Conservation (phyloP, 2,888 invertebrate genomes). For the Caenorhabditis doughertyi region DNA sequence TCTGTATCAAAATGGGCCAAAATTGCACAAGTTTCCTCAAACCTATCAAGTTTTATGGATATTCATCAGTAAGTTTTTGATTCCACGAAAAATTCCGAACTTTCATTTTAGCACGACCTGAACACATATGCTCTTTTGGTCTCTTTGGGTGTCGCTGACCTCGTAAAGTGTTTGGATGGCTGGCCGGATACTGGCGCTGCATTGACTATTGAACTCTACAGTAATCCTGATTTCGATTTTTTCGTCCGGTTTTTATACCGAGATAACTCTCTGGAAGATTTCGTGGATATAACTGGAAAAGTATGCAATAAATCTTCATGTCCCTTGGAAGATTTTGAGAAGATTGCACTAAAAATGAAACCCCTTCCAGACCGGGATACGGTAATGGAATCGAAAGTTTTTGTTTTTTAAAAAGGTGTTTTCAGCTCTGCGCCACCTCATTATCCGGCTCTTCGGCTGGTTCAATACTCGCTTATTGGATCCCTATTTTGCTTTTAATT, state of each 20-base stretch:
- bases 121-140: constrained; percentile 66
- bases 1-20: constrained; percentile 11
- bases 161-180: constrained; percentile 50
- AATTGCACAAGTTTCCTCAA: constrained; percentile 54
- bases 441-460: not conserved
- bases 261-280: constrained; percentile 39
- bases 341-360: not conserved
- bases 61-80: constrained; percentile 66
- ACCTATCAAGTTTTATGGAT: constrained; percentile 67
- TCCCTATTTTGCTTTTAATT: not conserved
- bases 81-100: not conserved
- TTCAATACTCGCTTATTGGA: not conserved
- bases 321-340: constrained; percentile 16
- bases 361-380: constrained; percentile 43
- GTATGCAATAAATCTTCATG: constrained; percentile 34
- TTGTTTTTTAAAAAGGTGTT: not conserved
- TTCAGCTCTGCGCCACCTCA: constrained; percentile 38
- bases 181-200: constrained; percentile 66
- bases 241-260: constrained; percentile 65
- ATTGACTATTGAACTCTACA: constrained; percentile 64
- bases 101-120: constrained; percentile 60
- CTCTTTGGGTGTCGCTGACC: constrained; percentile 47
- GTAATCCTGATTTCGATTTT: constrained; percentile 27
- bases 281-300: constrained; percentile 38
- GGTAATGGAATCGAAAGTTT: not conserved